Conservation (phyloP, 2,888 invertebrate species). For the Sphecodes monilicornis region DNA sequence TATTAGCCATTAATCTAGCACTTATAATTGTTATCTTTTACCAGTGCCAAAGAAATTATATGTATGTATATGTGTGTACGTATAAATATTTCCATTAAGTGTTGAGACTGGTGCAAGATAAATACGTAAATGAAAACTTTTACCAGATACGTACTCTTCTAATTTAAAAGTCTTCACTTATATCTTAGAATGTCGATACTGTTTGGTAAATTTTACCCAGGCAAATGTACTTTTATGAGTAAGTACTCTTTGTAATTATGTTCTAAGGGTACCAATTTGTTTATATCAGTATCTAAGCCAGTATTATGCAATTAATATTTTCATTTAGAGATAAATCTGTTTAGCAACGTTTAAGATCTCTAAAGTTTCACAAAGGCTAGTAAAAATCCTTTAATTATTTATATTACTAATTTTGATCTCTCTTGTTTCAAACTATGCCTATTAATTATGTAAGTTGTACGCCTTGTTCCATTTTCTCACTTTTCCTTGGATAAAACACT, state of each 20-base stretch:
- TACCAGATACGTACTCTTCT: conserved; percentile 29
- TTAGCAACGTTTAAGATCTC: neutral
- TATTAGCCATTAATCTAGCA: conserved; percentile 50
- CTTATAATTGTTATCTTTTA: conserved; percentile 55
- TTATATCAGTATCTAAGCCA: neutral
- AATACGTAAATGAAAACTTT: conserved; percentile 45
- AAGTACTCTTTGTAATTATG: conserved; percentile 6
- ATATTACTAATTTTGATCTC: conserved; percentile 57
- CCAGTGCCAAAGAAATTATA: conserved; percentile 51
- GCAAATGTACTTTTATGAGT: conserved; percentile 16
- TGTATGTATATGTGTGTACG: conserved; percentile 21
- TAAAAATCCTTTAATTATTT: conserved; percentile 39
- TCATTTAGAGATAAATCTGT: conserved; percentile 21
- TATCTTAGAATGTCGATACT: conserved; percentile 14
- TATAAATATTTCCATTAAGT: conserved; percentile 40
- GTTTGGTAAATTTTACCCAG: neutral
- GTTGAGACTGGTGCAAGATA: conserved; percentile 52
- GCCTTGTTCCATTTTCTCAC: conserved; percentile 44
- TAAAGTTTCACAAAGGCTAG: conserved; percentile 16
- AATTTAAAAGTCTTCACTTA: conserved; percentile 24
- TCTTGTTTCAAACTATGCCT: conserved; percentile 70
- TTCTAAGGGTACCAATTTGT: neutral
- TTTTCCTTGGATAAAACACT: conserved; percentile 40
- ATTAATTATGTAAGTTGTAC: conserved; percentile 68
- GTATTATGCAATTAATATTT: neutral